Percentiles rank a stretch among this genome's conserved stretches.
phyloP scores from a whole-genome alignment of 2,797 vertebrate genomes.

The Scleropages formosus region DNA sequence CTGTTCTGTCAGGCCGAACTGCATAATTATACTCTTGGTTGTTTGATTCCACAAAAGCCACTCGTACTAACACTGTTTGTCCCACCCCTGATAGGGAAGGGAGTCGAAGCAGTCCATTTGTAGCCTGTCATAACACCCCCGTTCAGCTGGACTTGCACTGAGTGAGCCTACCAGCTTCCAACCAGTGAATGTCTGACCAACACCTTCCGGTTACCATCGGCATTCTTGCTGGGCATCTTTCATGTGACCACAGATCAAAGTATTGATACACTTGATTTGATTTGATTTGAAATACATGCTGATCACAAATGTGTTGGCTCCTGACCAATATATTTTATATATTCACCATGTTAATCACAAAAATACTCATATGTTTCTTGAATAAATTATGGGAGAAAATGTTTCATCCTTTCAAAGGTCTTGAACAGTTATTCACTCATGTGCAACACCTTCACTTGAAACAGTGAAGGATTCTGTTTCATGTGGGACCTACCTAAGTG shows the following conservation, averaged over 20 bases:
- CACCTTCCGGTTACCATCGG: constrained; percentile 38
- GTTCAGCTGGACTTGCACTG: constrained; percentile 19
- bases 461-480: no score
- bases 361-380: constrained; percentile 59
- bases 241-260: not conserved
- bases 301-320: not conserved
- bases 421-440: constrained; percentile 8
- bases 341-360: constrained; percentile 56
- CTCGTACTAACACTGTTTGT: not conserved
- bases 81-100: constrained; percentile 54
- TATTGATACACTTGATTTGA: not conserved
- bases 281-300: not conserved
- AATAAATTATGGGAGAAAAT: constrained; percentile 73
- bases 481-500: no score
- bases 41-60: not conserved
- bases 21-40: not conserved
- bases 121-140: constrained; percentile 63
- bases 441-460: not conserved
- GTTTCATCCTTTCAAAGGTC: constrained; percentile 14
- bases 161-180: constrained; percentile 38
- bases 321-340: constrained; percentile 69
- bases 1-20: not conserved
- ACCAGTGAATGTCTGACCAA: constrained; percentile 41
- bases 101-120: constrained; percentile 70
- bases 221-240: not conserved